Evolutionary conservation across 2,888 invertebrate species (phyloP), one percentile per base, ranked within the genome.

Genomic region (Melanchra persicariae): DNA sequence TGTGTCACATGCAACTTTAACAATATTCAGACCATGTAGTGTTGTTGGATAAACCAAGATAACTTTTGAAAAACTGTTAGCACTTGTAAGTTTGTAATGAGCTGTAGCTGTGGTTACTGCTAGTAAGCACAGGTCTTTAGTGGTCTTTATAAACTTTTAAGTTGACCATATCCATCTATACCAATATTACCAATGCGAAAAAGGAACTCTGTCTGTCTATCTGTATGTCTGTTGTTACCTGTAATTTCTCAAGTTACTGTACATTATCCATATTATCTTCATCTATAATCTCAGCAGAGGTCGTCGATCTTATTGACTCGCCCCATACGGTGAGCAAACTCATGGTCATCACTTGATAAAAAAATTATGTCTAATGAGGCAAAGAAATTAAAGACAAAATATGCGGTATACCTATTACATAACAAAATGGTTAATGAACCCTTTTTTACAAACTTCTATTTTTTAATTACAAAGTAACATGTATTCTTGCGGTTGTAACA

Each of bases 401-500:
- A n/a, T n/a, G n/a, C n/a, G n/a, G n/a, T n/a, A n/a, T n/a, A n/a
- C n/a, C 30, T 19, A 57, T 68, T n/a, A 59, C 40, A 54, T 60
- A 63, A 74, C 26, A 26, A 40, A 65, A 66, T 70, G 61, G 79
- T 55, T 79, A 63, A 66, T 70, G 79, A 78, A 74, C 79, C 45
- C 47, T 47, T 79, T 79, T 79, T 73, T 74, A n/a, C 45, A 9
- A 57, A 17, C 37, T 0, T 17, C 6, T 24, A 24, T 55, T 58
- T 74, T 58, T 79, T 70, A 65, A 49, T 59, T 65, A 45, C 45
- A 43, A 40, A 0, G 26, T 37, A 37, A 34, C 30, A 54, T 57
- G 43, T 22, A 37, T 55, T 58, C 10, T 79, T 55, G 65, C 8
- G 43, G 24, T 43, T n/a, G 45, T n/a, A 47, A 74, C 54, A 78